Percentiles rank a stretch among this genome's conserved stretches.
Conservation (phyloP, 2,797 vertebrate genomes). For the Huso huso region DNA sequence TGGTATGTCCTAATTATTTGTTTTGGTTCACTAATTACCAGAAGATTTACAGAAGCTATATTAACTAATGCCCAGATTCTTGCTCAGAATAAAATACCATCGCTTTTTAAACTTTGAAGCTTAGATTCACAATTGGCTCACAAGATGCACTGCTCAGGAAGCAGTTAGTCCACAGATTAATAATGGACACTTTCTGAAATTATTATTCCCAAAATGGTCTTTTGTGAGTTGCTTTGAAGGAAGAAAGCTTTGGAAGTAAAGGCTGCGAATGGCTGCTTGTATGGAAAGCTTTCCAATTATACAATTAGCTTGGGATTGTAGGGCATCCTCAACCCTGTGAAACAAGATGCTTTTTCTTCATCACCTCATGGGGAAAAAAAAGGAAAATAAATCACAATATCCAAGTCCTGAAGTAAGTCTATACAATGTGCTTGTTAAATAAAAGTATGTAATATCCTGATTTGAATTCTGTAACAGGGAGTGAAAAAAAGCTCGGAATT, state of each 20-base stretch:
- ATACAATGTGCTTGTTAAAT: no score
- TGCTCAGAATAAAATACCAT: neutral
- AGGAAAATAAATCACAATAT: no score
- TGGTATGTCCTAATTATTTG: neutral
- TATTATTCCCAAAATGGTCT: constrained; percentile 73
- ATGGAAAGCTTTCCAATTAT: constrained; percentile 74
- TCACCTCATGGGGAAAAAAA: neutral
- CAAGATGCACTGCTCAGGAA: neutral
- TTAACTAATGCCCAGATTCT: neutral
- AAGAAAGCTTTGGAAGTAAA: constrained; percentile 37
- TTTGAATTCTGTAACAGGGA: no score
- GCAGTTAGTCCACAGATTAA: constrained; percentile 51
- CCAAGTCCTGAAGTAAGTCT: no score
- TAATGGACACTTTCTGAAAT: constrained; percentile 63
- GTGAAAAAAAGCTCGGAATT: no score
- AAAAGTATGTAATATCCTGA: no score
- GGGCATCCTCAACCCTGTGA: constrained; percentile 61
- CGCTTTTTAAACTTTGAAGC: neutral
- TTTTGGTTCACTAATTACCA: neutral
- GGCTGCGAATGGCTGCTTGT: constrained; percentile 53
- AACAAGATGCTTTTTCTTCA: constrained; percentile 35
- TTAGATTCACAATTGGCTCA: neutral
- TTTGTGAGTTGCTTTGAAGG: constrained; percentile 73
- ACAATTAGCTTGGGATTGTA: constrained; percentile 76
- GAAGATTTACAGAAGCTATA: neutral